A percentile compares a stretch with the other conserved stretches of the same genome.
phyloP scores from a whole-genome alignment of 2,797 vertebrate genomes.

The Amniataba percoides region DNA sequence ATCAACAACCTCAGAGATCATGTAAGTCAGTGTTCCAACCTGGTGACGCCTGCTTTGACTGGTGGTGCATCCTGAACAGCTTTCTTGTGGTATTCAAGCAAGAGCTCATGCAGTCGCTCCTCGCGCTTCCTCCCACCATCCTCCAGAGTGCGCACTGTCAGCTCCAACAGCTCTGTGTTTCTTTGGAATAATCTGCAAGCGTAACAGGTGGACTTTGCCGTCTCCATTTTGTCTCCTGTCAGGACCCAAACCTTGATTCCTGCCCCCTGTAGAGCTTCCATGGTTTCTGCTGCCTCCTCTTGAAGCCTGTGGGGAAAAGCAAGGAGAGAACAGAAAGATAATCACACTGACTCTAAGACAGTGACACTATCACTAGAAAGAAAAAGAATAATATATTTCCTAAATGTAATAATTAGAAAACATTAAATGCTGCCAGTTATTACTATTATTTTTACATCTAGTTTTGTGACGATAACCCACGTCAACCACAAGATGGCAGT shows the following conservation, averaged over 20 bases:
- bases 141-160: conserved; percentile 90
- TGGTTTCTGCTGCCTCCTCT: conserved; percentile 95
- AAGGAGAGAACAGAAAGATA: not conserved
- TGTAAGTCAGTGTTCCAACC: conserved; percentile 77
- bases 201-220: conserved; percentile 96
- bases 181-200: conserved; percentile 95
- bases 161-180: conserved; percentile 93
- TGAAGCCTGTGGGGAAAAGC: conserved; percentile 87
- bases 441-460: not conserved
- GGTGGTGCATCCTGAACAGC: conserved; percentile 90
- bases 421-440: not conserved
- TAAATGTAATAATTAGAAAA: not conserved
- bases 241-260: conserved; percentile 98
- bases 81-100: conserved; percentile 93
- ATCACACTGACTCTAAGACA: not conserved
- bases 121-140: conserved; percentile 85
- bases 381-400: not conserved
- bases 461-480: not conserved
- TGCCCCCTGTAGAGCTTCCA: conserved; percentile 93
- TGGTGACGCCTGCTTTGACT: conserved; percentile 85
- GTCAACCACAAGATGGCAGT: conserved; percentile 58
- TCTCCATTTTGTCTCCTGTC: conserved; percentile 99
- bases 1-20: not conserved
- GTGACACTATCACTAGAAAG: not conserved
- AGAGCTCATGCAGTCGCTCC: conserved; percentile 90